Evolutionary conservation across 1,140 invertebrate species (phyloP), one percentile per base, ranked within the genome.

Genomic region (Zaprionus camerounensis): DNA sequence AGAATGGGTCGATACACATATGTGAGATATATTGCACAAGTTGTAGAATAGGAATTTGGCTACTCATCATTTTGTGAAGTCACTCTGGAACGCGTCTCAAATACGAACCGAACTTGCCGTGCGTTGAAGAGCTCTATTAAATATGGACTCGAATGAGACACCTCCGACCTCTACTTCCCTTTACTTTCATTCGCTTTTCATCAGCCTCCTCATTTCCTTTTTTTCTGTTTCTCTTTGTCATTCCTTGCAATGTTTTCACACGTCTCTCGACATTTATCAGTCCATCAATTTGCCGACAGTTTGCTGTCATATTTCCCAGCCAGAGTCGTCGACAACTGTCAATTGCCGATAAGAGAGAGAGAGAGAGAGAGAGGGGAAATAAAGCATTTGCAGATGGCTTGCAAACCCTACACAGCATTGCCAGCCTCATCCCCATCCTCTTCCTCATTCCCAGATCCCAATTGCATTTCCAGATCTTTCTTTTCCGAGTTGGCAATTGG

Each of bases 401-500:
- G 38, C 38, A 41, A n/a, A 49, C 44, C 17, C 44, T 49, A 11
- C 17, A 11, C 17, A 22, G 44, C n/a, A 20, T 31, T 31, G 31
- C 31, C 31, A 31, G 9, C 9, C 17, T 20, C 44, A 11, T 20
- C 20, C 20, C 20, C 20, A 20, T 20, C 20, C 20, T 20, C 20
- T 20, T 7, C 7, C 44, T 17, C 36, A 13, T 15, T 38, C 9
- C 44, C 6, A 31, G 7, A 31, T 31, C 9, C 9, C 31, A 3
- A 31, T 31, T 31, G 31, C 31, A 22, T 51, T 12, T 11, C 11
- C 13, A 17, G n/a, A 20, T 22, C 46, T 4, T 22, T 12, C 17
- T 22, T 22, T 22, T 22, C 3, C 46, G n/a, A 51, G 5, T 51
- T 56, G 72, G 72, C 72, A 70, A 36, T 75, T 70, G 49, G 72